These are phyloP conservation scores for Apodemus speciosus DNA, from an alignment of 2,113 vertebrate species.

Conservation along the genomic window DNA sequence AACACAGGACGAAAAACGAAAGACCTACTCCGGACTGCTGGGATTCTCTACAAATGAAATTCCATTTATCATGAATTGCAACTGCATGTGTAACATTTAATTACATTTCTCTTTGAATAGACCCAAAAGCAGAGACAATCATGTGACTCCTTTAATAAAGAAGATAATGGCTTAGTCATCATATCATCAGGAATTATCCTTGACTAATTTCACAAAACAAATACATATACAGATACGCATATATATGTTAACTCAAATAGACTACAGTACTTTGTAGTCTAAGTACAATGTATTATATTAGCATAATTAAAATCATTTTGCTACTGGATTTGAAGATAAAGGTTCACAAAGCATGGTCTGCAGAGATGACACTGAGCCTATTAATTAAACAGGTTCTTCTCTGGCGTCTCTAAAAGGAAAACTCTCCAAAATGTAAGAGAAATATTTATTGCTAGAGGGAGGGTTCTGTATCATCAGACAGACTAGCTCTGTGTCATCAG, in stretches of 20 bases:
- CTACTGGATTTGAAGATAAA: neutral
- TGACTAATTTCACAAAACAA: neutral
- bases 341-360: neutral
- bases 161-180: neutral
- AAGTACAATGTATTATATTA: neutral
- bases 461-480: neutral
- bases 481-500: neutral
- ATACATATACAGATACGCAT: neutral
- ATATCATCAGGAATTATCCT: neutral
- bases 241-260: neutral
- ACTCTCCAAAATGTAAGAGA: neutral
- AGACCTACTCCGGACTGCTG: neutral
- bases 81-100: neutral
- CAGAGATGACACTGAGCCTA: neutral
- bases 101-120: neutral
- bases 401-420: neutral
- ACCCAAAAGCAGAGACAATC: neutral
- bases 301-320: neutral
- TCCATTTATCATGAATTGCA: neutral
- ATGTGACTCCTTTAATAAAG: neutral
- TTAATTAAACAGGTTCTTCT: neutral
- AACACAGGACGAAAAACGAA: neutral
- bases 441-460: neutral
- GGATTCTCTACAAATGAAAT: neutral
- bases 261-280: neutral